Percentiles rank a stretch among this genome's conserved stretches.
phyloP scores from a whole-genome alignment of 1,140 invertebrate genomes.

The Leptinotarsa texana region DNA sequence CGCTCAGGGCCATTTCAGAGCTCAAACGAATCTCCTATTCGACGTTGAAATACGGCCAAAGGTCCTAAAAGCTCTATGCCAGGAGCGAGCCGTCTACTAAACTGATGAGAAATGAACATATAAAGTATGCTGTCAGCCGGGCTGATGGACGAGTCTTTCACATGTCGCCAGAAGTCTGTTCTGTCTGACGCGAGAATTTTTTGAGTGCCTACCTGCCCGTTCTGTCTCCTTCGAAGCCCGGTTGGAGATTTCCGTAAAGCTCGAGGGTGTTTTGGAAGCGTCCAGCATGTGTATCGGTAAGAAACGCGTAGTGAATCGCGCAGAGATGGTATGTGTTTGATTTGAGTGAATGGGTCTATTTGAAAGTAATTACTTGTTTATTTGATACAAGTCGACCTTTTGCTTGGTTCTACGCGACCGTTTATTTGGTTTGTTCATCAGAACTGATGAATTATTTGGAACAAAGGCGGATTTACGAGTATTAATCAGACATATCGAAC shows the following conservation, averaged over 20 bases:
- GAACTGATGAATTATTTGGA: no score
- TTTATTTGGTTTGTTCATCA: no score
- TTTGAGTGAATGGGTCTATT: no score
- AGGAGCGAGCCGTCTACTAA: slow-evolving; percentile 35
- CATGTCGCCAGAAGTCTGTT: slow-evolving; percentile 31
- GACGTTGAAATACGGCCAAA: slow-evolving; percentile 15
- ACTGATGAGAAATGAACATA: slow-evolving; percentile 53
- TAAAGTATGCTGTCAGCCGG: slow-evolving; percentile 51
- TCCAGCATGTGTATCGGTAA: neutral
- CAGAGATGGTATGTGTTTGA: no score
- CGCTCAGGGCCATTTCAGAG: slow-evolving; percentile 39
- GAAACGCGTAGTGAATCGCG: no score
- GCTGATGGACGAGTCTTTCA: slow-evolving; percentile 45
- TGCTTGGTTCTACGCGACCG: no score
- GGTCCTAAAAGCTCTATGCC: slow-evolving; percentile 42
- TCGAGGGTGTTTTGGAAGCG: neutral
- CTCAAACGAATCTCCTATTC: slow-evolving; percentile 31
- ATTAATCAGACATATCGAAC: no score
- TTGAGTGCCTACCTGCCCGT: neutral
- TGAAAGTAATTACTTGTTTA: no score
- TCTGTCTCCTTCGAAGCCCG: neutral
- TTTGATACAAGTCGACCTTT: no score
- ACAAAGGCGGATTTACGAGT: no score
- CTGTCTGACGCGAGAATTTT: slow-evolving; percentile 16
- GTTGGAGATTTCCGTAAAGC: neutral